Percentiles rank a stretch among this genome's conserved stretches.
These are phyloP conservation scores for Folsomia candida DNA, from an alignment of 2,888 invertebrate genomes.

Conservation along the genomic window DNA sequence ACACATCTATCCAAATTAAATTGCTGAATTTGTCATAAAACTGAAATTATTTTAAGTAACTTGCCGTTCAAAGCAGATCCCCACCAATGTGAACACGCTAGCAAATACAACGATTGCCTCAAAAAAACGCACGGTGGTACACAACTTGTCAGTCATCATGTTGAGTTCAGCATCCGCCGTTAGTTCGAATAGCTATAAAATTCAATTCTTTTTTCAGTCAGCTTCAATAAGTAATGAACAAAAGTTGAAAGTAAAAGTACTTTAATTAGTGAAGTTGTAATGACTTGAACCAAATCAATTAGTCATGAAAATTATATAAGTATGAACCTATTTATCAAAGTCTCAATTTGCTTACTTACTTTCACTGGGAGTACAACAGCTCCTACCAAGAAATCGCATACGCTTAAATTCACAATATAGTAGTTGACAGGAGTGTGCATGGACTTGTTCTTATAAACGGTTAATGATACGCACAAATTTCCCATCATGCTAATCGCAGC, in stretches of 20 bases:
- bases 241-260: too few relatives aligned
- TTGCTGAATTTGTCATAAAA: too few relatives aligned
- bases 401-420: conserved; percentile 55
- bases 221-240: too few relatives aligned
- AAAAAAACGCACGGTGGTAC: conserved; percentile 54
- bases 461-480: conserved; percentile 55
- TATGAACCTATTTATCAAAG: too few relatives aligned
- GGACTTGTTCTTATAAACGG: conserved; percentile 54
- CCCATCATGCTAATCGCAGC: conserved; percentile 54
- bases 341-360: conserved; percentile 44
- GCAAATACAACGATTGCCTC: conserved; percentile 57
- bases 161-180: conserved; percentile 55
- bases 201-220: too few relatives aligned
- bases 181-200: conserved; percentile 54
- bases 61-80: conserved; percentile 57
- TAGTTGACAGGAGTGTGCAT: conserved; percentile 58
- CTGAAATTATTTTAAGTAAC: too few relatives aligned
- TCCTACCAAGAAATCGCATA: conserved; percentile 56
- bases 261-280: too few relatives aligned
- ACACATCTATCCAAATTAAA: too few relatives aligned
- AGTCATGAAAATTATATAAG: too few relatives aligned
- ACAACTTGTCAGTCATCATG: conserved; percentile 54
- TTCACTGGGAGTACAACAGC: too few relatives aligned
- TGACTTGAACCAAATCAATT: too few relatives aligned
- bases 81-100: conserved; percentile 56